Percentiles rank a stretch among this genome's conserved stretches.
These are phyloP conservation scores for Xenopus petersii DNA, from an alignment of 2,797 vertebrate species.

Conservation along the genomic window DNA sequence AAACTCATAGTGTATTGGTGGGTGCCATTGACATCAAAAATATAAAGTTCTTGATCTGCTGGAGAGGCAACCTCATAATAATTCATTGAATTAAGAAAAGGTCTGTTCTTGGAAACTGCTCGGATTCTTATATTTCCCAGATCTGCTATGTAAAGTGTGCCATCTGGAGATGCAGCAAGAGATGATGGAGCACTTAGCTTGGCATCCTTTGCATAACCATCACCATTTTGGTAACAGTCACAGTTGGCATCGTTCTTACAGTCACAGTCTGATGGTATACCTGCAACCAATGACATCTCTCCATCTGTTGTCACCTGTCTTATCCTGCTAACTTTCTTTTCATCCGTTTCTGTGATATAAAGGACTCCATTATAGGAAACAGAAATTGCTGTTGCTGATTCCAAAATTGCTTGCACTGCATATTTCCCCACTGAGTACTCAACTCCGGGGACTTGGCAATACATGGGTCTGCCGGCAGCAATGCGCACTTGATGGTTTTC, in stretches of 20 bases:
- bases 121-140: slow-evolving; percentile 95
- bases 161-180: slow-evolving; percentile 88
- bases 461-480: slow-evolving; percentile 86
- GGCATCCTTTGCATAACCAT: slow-evolving; percentile 95
- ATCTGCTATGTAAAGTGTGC: slow-evolving; percentile 90
- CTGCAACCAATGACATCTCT: slow-evolving; percentile 91
- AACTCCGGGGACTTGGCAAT: slow-evolving; percentile 85
- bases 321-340: slow-evolving; percentile 92
- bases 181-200: slow-evolving; percentile 92
- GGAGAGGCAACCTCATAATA: slow-evolving; percentile 93
- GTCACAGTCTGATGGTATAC: slow-evolving; percentile 88
- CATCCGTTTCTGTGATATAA: slow-evolving; percentile 91
- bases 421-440: slow-evolving; percentile 79
- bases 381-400: slow-evolving; percentile 86
- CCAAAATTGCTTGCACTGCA: slow-evolving; percentile 85
- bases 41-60: slow-evolving; percentile 90
- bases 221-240: slow-evolving; percentile 94
- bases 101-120: slow-evolving; percentile 83
- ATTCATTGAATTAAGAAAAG: slow-evolving; percentile 72
- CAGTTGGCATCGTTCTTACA: slow-evolving; percentile 97
- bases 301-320: slow-evolving; percentile 90
- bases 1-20: slow-evolving; percentile 92
- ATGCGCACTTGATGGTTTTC: slow-evolving; percentile 94
- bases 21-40: slow-evolving; percentile 92
- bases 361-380: slow-evolving; percentile 89